Percentiles rank a stretch among this genome's conserved stretches.
phyloP scores from a whole-genome alignment of 1,140 invertebrate species.

The Anoplolepis gracilipes region DNA sequence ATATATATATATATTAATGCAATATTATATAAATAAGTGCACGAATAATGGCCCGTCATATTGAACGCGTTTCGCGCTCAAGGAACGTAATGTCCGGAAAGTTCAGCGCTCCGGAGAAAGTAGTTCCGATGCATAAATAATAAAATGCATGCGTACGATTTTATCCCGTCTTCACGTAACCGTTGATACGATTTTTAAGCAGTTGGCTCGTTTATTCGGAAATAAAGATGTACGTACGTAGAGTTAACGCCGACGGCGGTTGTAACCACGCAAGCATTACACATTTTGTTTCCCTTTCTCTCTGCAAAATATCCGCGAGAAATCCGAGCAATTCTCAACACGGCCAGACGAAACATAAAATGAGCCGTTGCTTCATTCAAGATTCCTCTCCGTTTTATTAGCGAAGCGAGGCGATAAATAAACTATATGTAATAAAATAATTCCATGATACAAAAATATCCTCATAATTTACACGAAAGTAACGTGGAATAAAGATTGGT shows the following conservation, averaged over 20 bases:
- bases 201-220: background rate
- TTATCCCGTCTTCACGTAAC: slow-evolving; percentile 64
- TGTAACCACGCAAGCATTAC: background rate
- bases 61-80: slow-evolving; percentile 7
- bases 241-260: slow-evolving; percentile 2
- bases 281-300: slow-evolving; percentile 47
- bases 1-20: background rate
- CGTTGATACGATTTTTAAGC: slow-evolving; percentile 22
- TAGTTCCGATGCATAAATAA: slow-evolving; percentile 51
- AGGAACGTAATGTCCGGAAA: slow-evolving; percentile 15
- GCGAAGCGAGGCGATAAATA: background rate
- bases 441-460: background rate
- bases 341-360: background rate
- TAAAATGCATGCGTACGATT: slow-evolving; percentile 55
- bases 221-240: slow-evolving; percentile 16
- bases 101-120: slow-evolving; percentile 55
- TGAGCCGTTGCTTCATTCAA: background rate
- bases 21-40: background rate
- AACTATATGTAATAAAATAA: background rate
- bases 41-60: slow-evolving; percentile 50
- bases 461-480: background rate
- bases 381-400: background rate
- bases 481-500: background rate
- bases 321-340: background rate
- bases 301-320: slow-evolving; percentile 1